Evolutionary conservation across 2,113 vertebrate species (phyloP).

Genomic region (Sander lucioperca): DNA sequence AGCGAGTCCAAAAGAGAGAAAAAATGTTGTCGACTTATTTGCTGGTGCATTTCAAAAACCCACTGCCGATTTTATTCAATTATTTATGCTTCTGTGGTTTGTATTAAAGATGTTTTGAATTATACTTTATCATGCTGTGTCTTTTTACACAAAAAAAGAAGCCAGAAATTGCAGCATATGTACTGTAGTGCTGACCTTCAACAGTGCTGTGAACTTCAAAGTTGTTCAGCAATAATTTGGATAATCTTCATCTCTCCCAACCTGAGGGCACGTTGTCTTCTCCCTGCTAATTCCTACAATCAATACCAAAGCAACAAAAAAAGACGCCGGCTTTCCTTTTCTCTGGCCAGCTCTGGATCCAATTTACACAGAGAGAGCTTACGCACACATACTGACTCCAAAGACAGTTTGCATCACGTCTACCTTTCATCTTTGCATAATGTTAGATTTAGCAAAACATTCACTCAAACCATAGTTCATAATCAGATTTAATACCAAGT

Average conservation of each 20-base stretch:
- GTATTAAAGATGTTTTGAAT: slow-evolving; percentile 80
- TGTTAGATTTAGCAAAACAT: slow-evolving; percentile 54
- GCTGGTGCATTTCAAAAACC: slow-evolving; percentile 76
- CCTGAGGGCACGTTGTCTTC: slow-evolving; percentile 72
- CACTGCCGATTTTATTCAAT: slow-evolving; percentile 82
- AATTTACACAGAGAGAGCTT: slow-evolving; percentile 58
- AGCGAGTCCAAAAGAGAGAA: slow-evolving; percentile 52
- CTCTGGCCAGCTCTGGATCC: slow-evolving; percentile 66
- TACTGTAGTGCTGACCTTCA: slow-evolving; percentile 27
- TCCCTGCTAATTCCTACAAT: slow-evolving; percentile 69
- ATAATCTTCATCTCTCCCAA: slow-evolving; percentile 68
- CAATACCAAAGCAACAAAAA: slow-evolving; percentile 60
- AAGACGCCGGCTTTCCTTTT: slow-evolving; percentile 56
- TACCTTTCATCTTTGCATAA: slow-evolving; percentile 65
- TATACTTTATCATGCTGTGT: slow-evolving; percentile 68
- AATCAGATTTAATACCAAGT: slow-evolving; percentile 25
- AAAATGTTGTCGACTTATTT: slow-evolving; percentile 80
- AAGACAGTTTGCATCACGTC: slow-evolving; percentile 68
- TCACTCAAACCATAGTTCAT: slow-evolving; percentile 32
- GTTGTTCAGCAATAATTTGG: slow-evolving; percentile 70
- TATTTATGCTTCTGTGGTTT: slow-evolving; percentile 86
- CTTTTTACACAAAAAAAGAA: slow-evolving; percentile 54
- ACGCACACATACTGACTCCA: slow-evolving; percentile 32
- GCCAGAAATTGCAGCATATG: background rate
- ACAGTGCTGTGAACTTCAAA: slow-evolving; percentile 73